Conservation (phyloP, 1,140 invertebrate genomes). For the Tetramorium simillimum region DNA sequence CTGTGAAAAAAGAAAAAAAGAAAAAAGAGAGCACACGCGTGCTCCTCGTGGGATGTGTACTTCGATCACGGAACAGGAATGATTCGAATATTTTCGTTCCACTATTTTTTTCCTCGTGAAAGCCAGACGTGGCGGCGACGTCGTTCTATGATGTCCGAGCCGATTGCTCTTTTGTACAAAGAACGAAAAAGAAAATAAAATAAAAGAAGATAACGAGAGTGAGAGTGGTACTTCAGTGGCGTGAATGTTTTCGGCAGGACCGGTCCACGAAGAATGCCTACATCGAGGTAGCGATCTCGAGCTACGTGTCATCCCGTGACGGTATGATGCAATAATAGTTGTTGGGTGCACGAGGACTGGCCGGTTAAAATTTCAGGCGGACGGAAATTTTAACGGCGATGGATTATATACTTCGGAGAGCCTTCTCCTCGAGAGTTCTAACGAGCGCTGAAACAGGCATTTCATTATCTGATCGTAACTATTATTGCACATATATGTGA, state of each 20-base stretch:
- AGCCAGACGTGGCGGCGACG: background rate
- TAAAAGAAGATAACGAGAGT: background rate
- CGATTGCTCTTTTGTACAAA: slow-evolving; percentile 62
- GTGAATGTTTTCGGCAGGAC: slow-evolving; percentile 60
- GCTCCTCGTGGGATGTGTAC: background rate
- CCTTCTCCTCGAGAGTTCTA: background rate
- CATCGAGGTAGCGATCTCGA: slow-evolving; percentile 27
- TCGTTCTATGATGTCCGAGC: slow-evolving; percentile 44
- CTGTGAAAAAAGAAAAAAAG: background rate
- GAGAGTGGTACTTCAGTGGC: slow-evolving; percentile 12
- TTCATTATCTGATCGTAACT: background rate
- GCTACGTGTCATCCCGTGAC: background rate
- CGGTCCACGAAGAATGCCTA: slow-evolving; percentile 50
- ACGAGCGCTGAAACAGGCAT: background rate
- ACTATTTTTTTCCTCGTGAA: background rate
- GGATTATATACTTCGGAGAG: background rate
- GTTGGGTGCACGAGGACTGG: background rate
- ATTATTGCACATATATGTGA: slow-evolving; percentile 23
- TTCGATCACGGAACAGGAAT: background rate
- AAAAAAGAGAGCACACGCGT: background rate
- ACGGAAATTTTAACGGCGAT: background rate
- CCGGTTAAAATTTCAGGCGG: background rate
- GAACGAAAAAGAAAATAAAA: background rate
- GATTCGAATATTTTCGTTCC: background rate
- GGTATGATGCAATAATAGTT: slow-evolving; percentile 38